Evolutionary conservation across 2,888 invertebrate genomes (phyloP).

Genomic region (Arctia plantaginis): DNA sequence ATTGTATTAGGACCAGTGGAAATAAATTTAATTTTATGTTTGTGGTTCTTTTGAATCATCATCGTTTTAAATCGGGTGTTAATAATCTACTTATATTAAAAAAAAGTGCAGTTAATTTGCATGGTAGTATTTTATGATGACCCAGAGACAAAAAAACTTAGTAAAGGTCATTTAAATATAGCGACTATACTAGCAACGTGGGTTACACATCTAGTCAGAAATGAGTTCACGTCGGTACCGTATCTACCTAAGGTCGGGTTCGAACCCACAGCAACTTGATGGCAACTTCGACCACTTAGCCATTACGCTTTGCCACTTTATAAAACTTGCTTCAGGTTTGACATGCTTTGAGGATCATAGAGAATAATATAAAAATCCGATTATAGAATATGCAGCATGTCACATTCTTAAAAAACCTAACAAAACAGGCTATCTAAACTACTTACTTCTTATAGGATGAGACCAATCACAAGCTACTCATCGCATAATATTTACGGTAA

Average conservation of each 20-base stretch:
- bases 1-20: background rate
- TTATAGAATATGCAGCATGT: background rate
- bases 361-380: background rate
- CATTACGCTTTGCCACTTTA: background rate
- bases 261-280: no score
- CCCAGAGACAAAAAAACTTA: background rate
- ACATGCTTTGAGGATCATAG: background rate
- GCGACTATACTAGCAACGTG: background rate
- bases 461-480: background rate
- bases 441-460: background rate
- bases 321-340: no score
- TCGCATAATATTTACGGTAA: background rate
- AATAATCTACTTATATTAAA: no score
- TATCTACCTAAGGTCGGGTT: no score
- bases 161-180: no score
- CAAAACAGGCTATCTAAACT: background rate
- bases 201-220: no score
- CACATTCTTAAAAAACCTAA: background rate
- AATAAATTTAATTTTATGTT: background rate
- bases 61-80: background rate
- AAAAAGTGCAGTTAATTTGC: background rate
- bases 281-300: no score
- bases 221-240: background rate
- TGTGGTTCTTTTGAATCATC: background rate
- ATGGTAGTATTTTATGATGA: no score